Evolutionary conservation across 2,888 invertebrate genomes (phyloP).

Genomic region (Machimus rusticus): DNA sequence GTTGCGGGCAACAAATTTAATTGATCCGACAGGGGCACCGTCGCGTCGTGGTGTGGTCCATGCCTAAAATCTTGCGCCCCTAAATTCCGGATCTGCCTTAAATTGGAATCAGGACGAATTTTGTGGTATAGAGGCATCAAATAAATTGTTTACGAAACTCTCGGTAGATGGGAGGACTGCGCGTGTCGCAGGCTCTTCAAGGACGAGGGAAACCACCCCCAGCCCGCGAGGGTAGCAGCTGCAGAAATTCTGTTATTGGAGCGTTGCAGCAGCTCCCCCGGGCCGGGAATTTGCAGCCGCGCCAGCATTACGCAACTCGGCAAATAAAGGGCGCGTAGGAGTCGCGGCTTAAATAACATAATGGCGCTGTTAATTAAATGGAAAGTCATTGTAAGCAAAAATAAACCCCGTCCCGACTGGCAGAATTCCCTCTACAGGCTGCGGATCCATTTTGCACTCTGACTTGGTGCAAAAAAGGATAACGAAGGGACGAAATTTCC

Average conservation of each 20-base stretch:
- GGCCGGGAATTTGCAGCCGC: neutral
- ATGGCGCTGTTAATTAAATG: constrained; percentile 19
- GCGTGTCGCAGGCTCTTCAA: neutral
- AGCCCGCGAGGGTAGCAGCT: neutral
- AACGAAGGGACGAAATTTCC: constrained; percentile 15
- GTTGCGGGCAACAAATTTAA: neutral
- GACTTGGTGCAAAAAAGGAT: neutral
- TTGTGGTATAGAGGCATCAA: neutral
- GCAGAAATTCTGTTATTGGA: neutral
- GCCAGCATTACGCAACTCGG: neutral
- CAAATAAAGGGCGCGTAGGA: neutral
- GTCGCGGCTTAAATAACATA: neutral
- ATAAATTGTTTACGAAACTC: neutral
- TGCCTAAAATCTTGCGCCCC: neutral
- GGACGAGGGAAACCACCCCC: neutral
- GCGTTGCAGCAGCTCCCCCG: neutral
- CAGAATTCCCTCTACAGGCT: neutral
- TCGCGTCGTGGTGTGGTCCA: neutral
- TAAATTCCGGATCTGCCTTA: neutral
- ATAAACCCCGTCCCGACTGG: neutral
- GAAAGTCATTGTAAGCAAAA: constrained; percentile 22
- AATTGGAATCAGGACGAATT: neutral
- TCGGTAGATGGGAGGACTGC: neutral
- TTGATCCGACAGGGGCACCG: neutral
- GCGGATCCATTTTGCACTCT: neutral